These are phyloP conservation scores for Sabellastarte sp. DNA, from an alignment of 2,888 invertebrate species.

Conservation along the genomic window DNA sequence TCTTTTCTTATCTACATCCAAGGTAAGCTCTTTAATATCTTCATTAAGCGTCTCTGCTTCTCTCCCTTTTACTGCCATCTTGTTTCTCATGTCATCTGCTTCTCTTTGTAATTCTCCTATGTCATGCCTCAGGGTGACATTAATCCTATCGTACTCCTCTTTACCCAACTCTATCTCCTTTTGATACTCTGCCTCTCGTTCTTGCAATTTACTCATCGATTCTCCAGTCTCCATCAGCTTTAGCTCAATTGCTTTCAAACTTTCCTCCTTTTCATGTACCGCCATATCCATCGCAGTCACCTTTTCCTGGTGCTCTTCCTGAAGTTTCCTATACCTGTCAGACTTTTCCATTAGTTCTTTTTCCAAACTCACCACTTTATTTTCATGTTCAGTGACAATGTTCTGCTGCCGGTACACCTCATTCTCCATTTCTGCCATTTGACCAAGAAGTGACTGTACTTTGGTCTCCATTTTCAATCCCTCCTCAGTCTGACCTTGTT, in stretches of 20 bases:
- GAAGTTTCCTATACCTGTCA: slow-evolving; percentile 9
- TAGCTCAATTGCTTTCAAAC: not conserved
- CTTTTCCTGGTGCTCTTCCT: not conserved
- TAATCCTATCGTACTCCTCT: not conserved
- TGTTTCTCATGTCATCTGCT: not conserved
- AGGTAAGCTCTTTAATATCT: not conserved
- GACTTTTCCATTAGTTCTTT: slow-evolving; percentile 2
- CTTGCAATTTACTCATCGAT: not conserved
- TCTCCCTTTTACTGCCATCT: slow-evolving; percentile 1
- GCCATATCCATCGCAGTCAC: not conserved
- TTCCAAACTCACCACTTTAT: not conserved
- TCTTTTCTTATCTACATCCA: too few species aligned
- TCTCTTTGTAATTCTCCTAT: not conserved
- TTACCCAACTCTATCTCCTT: not conserved
- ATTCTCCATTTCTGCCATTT: not conserved
- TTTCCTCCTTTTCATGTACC: not conserved
- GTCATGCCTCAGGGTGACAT: not conserved
- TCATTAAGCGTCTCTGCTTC: not conserved
- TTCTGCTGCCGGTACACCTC: not conserved
- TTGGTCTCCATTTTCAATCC: not conserved
- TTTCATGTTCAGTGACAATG: not conserved
- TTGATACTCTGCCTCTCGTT: not conserved
- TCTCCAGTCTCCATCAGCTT: not conserved
- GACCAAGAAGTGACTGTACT: not conserved
- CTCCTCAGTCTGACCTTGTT: not conserved